Evolutionary conservation across 2,888 invertebrate species (phyloP).

Genomic region (Synergus umbraculus): DNA sequence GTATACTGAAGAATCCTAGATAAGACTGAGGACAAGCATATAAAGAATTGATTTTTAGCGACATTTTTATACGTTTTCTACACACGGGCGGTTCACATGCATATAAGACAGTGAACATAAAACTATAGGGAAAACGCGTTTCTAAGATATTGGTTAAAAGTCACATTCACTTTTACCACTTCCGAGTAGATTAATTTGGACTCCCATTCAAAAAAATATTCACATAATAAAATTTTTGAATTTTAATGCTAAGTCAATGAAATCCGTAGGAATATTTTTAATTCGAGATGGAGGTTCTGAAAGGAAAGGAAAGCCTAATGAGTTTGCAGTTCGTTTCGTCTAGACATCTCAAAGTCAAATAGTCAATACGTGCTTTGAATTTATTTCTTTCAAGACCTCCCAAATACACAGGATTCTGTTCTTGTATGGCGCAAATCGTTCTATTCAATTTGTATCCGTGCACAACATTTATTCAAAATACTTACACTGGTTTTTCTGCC

Average conservation of each 20-base stretch:
- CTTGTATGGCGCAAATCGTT: no score
- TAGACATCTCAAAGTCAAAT: conserved; percentile 17
- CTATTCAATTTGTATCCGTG: no score
- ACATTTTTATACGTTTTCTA: conserved; percentile 29
- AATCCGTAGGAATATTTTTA: conserved; percentile 12
- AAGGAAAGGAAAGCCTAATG: conserved; percentile 17
- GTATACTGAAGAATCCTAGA: not conserved
- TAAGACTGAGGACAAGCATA: not conserved
- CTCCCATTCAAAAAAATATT: no score
- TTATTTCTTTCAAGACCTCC: not conserved
- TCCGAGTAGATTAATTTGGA: no score
- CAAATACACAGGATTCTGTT: no score
- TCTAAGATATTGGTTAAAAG: not conserved
- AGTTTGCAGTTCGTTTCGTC: conserved; percentile 37
- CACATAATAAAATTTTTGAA: not conserved
- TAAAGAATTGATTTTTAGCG: conserved; percentile 12
- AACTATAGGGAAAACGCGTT: not conserved
- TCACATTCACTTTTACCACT: not conserved
- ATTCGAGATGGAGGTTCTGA: not conserved
- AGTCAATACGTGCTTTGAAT: conserved; percentile 25
- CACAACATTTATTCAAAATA: not conserved
- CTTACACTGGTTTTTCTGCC: not conserved
- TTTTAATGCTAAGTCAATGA: not conserved
- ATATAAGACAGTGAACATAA: not conserved
- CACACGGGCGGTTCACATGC: not conserved